Conservation (phyloP, 2,797 vertebrate genomes). For the Rhinogobio ventralis region DNA sequence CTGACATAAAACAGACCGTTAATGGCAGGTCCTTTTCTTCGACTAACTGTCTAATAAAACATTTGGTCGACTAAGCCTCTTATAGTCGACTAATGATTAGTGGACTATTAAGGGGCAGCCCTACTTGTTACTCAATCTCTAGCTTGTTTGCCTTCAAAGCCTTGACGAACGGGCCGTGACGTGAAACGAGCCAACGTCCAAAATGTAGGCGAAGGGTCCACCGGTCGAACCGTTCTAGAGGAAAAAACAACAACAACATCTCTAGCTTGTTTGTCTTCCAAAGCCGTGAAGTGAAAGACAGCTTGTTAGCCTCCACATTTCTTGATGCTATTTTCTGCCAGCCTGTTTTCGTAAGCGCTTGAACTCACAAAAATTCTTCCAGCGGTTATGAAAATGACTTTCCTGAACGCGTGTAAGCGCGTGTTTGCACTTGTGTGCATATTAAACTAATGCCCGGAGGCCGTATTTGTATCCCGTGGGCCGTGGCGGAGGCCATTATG, state of each 20-base stretch:
- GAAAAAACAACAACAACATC: neutral
- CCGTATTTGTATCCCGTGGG: neutral
- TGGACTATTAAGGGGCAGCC: too few species aligned
- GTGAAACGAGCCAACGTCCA: neutral
- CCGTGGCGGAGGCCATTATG: neutral
- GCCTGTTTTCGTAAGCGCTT: slow-evolving; percentile 6
- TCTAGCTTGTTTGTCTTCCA: slow-evolving; percentile 9
- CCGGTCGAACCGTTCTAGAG: neutral
- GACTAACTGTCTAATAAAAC: too few species aligned
- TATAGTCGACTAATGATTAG: too few species aligned
- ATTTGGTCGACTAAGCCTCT: too few species aligned
- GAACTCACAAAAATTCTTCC: slow-evolving; percentile 10
- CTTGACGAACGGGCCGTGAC: neutral
- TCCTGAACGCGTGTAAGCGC: neutral
- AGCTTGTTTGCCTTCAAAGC: neutral
- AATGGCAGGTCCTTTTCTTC: too few species aligned
- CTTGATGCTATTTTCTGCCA: slow-evolving; percentile 8
- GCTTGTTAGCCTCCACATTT: slow-evolving; percentile 31
- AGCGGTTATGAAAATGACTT: slow-evolving; percentile 14
- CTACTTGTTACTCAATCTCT: too few species aligned
- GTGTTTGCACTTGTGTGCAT: neutral
- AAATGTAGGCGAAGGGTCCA: neutral
- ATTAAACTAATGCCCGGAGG: slow-evolving; percentile 16
- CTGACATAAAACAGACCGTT: too few species aligned
- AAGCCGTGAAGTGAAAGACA: slow-evolving; percentile 27